phyloP scores from a whole-genome alignment of 2,797 vertebrate species.

The Enteromius treurensis region DNA sequence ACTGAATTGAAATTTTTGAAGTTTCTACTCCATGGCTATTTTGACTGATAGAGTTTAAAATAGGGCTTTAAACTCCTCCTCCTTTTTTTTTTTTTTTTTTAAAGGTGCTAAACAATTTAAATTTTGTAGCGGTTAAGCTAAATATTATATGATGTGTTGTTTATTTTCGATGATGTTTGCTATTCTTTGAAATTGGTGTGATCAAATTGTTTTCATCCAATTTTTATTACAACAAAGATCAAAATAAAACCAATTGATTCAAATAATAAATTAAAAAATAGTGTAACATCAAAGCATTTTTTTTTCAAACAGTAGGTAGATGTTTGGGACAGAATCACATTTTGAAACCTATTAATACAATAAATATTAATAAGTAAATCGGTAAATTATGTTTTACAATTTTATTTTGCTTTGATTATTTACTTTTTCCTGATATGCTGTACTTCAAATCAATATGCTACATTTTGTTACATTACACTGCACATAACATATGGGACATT shows the following conservation, averaged over 20 bases:
- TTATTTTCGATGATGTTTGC: not conserved
- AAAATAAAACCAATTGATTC: not conserved
- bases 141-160: conserved; percentile 15
- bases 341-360: not conserved
- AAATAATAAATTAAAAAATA: not conserved
- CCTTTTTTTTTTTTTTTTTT: not conserved
- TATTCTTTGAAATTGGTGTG: not conserved
- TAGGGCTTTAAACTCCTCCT: not conserved
- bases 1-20: not conserved
- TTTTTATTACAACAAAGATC: not conserved
- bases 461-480: not conserved
- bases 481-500: not conserved
- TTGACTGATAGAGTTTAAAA: not conserved
- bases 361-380: not conserved
- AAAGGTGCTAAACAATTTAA: not conserved
- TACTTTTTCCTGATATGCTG: not conserved
- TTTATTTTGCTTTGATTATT: not conserved
- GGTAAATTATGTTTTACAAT: not conserved
- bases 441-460: not conserved
- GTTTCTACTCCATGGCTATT: not conserved
- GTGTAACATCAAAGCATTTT: not conserved
- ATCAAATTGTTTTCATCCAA: not conserved
- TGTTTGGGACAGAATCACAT: not conserved
- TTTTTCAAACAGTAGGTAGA: not conserved
- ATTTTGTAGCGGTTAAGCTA: not conserved